Evolutionary conservation across 2,113 vertebrate genomes (phyloP).

Genomic region (Circaetus cinerascens): DNA sequence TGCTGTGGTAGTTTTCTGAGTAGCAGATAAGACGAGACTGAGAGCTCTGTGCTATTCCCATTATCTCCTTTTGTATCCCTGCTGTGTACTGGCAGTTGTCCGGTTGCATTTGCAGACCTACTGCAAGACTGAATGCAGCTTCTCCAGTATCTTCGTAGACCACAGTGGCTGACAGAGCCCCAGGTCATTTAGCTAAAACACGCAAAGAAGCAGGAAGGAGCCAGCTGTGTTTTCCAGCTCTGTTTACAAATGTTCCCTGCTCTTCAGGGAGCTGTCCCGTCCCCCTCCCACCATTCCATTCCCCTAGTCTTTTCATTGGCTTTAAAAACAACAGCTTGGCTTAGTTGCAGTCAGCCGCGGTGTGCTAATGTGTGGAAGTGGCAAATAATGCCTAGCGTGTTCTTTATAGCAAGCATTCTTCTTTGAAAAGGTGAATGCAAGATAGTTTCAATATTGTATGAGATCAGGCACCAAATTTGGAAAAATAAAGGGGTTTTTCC

Average conservation of each 20-base stretch:
- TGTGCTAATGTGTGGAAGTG: not conserved
- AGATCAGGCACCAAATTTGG: not conserved
- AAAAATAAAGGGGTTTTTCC: not conserved
- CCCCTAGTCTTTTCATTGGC: not conserved
- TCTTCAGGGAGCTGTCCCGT: not conserved
- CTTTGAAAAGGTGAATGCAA: not conserved
- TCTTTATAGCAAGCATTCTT: not conserved
- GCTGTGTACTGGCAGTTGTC: not conserved
- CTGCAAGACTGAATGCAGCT: not conserved
- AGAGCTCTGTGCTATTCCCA: not conserved
- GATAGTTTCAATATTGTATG: not conserved
- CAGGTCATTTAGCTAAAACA: not conserved
- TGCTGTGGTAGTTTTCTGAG: not conserved
- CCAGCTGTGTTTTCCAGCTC: not conserved
- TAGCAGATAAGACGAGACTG: not conserved
- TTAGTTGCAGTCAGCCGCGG: not conserved
- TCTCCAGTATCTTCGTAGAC: not conserved
- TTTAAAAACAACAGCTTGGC: not conserved
- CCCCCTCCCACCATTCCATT: no score
- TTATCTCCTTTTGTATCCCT: not conserved
- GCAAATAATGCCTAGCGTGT: not conserved
- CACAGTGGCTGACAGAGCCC: not conserved
- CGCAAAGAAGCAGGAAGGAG: not conserved
- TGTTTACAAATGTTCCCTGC: not conserved
- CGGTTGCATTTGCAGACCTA: not conserved